A percentile compares a stretch with the other conserved stretches of the same genome.
These are phyloP conservation scores for Matsumurasca onukii DNA, from an alignment of 1,140 invertebrate species.

Conservation along the genomic window DNA sequence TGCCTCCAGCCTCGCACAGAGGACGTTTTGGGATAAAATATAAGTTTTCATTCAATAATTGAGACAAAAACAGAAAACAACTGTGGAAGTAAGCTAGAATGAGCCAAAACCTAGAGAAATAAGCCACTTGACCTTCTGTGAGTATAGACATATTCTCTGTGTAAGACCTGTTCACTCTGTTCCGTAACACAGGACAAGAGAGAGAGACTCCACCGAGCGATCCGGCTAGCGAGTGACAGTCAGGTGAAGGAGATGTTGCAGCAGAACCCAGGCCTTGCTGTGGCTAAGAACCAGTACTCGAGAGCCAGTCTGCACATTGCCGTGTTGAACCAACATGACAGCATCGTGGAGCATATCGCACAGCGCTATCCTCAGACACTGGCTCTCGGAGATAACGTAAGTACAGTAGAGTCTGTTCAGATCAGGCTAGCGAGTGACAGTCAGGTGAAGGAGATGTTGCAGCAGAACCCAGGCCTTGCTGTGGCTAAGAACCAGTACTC, in stretches of 20 bases:
- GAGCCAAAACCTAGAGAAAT: too few relatives aligned
- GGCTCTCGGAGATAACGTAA: slow-evolving; percentile 81
- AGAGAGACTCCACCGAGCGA: slow-evolving; percentile 72
- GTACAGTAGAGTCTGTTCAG: too few relatives aligned
- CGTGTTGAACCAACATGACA: slow-evolving; percentile 74
- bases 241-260: slow-evolving; percentile 53
- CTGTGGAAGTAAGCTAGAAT: too few relatives aligned
- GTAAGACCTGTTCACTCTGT: too few relatives aligned
- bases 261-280: slow-evolving; percentile 64
- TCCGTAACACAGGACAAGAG: slow-evolving; percentile 68
- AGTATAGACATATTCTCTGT: too few relatives aligned
- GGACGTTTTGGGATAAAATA: too few relatives aligned
- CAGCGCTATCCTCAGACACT: slow-evolving; percentile 70
- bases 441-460: slow-evolving; percentile 52
- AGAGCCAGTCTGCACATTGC: slow-evolving; percentile 78
- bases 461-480: slow-evolving; percentile 64
- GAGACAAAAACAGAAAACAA: too few relatives aligned
- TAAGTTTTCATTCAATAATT: too few relatives aligned
- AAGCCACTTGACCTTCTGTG: too few relatives aligned
- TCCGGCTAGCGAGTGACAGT: slow-evolving; percentile 66
- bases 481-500: slow-evolving; percentile 68
- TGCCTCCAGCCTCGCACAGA: too few relatives aligned
- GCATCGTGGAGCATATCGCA: slow-evolving; percentile 72
- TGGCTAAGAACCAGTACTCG: slow-evolving; percentile 69
- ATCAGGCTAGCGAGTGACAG: slow-evolving; percentile 68